These are phyloP conservation scores for Anoura caudifer DNA, from an alignment of 2,113 vertebrate genomes.

Conservation along the genomic window DNA sequence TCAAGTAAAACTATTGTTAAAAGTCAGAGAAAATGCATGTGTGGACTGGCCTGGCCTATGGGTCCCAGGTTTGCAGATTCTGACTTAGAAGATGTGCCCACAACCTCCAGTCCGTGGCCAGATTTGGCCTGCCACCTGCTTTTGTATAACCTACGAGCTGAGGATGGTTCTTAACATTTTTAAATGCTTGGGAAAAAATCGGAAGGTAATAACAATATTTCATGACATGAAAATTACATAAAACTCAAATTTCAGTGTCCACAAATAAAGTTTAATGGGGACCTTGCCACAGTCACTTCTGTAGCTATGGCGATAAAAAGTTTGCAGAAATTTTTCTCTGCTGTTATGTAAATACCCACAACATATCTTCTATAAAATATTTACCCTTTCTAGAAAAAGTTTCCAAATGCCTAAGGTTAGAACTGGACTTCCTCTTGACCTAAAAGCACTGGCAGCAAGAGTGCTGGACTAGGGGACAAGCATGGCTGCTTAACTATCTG, in stretches of 20 bases:
- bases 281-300: neutral
- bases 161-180: conserved; percentile 13
- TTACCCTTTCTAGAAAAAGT: neutral
- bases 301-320: neutral
- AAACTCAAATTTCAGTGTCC: neutral
- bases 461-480: neutral
- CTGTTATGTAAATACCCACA: neutral
- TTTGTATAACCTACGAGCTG: neutral
- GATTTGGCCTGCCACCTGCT: neutral
- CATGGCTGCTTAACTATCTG: neutral
- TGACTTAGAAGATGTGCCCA: neutral
- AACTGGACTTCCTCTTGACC: neutral
- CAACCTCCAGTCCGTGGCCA: neutral
- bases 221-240: neutral
- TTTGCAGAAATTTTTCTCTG: neutral
- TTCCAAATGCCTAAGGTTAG: neutral
- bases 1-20: conserved; percentile 1
- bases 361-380: neutral
- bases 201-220: neutral
- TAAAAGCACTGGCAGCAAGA: neutral
- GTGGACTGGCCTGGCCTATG: neutral
- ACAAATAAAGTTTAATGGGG: neutral
- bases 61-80: neutral
- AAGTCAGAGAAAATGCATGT: neutral
- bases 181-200: neutral